phyloP scores from a whole-genome alignment of 2,888 invertebrate genomes.

The Apodemia zela region DNA sequence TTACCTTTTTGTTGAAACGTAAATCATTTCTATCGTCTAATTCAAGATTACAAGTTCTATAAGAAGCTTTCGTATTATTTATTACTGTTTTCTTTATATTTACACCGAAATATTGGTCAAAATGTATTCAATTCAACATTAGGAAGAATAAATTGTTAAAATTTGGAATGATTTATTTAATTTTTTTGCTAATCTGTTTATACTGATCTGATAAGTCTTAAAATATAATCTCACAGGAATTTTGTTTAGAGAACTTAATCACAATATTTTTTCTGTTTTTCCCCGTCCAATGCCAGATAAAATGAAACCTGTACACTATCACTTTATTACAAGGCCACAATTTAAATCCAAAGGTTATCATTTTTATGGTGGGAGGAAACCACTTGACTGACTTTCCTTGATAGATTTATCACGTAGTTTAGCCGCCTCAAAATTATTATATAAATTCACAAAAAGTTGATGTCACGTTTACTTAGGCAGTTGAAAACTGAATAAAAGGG shows the following conservation, averaged over 20 bases:
- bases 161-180: background rate
- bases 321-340: too few relatives aligned
- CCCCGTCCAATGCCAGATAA: too few relatives aligned
- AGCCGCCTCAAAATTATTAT: background rate
- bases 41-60: background rate
- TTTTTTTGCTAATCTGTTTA: background rate
- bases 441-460: constrained; percentile 10
- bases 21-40: background rate
- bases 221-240: too few relatives aligned
- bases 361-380: background rate
- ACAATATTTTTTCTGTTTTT: too few relatives aligned
- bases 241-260: too few relatives aligned
- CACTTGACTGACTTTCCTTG: background rate
- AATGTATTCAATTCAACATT: background rate
- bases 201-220: too few relatives aligned
- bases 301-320: too few relatives aligned
- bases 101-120: background rate
- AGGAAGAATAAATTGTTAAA: too few relatives aligned
- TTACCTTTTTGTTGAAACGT: background rate
- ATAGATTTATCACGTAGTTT: background rate
- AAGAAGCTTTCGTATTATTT: constrained; percentile 2
- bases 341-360: background rate
- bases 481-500: constrained; percentile 7
- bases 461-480: background rate
- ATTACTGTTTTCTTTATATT: constrained; percentile 5